Evolutionary conservation across 2,113 vertebrate genomes (phyloP), one percentile per base, ranked within the genome.

Genomic region (Bubalus kerabau): DNA sequence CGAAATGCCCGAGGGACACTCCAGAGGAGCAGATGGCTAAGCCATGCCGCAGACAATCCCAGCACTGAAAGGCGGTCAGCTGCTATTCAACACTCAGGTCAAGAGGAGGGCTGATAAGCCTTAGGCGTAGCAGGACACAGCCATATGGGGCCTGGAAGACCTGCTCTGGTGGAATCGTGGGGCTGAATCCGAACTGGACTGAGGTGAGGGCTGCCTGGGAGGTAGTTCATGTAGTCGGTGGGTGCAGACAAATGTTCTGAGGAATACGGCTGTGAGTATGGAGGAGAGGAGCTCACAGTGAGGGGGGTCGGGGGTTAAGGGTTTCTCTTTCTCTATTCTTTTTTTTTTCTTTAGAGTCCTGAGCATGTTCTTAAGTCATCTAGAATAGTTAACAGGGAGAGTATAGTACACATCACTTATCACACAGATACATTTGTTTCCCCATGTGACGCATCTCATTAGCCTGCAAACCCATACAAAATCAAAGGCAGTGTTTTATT

Each of bases 251-350:
- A 17, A 40, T 83, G 52, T 46, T 54, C 54, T 89, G 36, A 95
- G 87, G 54, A 85, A 52, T 32, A 10, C 0, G 1, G 74, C 74
- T 90, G 2, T 17, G 54, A n/a, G 14, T 8, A 59, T 1, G 16
- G 28, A 86, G 74, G 83, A 81, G 23, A 84, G 32, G 16, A 30
- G 56, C 57, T 48, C 4, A n/a, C 23, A 16, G 56, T 57, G 52
- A 71, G 7, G 2, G 3, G 8, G 14, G 3, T 11, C 1, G 16
- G 23, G 10, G 6, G 4, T 11, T 78, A 24, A 78, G 48, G 3
- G 1, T 36, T 59, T 87, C 43, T 92, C 36, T 76, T 82, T 54
- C 36, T 56, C 32, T 76, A 0, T 36, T 10, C 81, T 40, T 11
- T 30, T 86, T 57, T 16, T 40, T 67, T 40, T 48, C 12, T 2